Base-by-base conservation (phyloP, 2,888 invertebrate species). In the Periphyllus acericola region DNA sequence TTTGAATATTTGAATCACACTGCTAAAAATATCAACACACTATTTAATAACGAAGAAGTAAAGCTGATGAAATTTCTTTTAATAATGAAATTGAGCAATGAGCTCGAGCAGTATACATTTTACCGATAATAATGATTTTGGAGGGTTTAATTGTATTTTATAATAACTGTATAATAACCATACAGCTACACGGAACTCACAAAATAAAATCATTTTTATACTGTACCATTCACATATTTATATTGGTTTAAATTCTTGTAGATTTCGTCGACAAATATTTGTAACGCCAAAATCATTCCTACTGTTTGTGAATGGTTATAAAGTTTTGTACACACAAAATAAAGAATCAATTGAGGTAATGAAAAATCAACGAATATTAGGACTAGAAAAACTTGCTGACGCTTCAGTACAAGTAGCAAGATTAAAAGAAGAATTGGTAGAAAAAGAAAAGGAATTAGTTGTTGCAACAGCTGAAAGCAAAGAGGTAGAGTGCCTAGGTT, bases 381-480 rank as follows among this genome's bases (percentile, higher is more conserved):
- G 98, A 83, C 93, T 99, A 90, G 96, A 98, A 91, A 99, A 99
- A 92, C 93, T 99, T 80, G 96, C 98, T 87, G 99, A 99, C 92
- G 99, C 99, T 3, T 97, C 98, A 0, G 95, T 96, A 91, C 97
- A 98, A 0, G 98, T 99, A 1, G 96, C 97, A 92, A 94, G 97
- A 83, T 92, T 99, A 86, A 98, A 98, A 90, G 95, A 96, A 91
- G 97, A 98, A 91, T 93, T 99, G 89, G 98, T 96, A 5, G 95
- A 96, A 1, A 99, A 98, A 96, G 99, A 99, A 92, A 95, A 96
- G 91, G 98, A 99, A 91, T 93, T 99, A 89, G 97, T 96, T 0
- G 97, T 97, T 91, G 98, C 98, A 0, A 98, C 96, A 91, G 94
- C 94, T 68, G 97, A 97, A 82, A 74, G 85, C 78, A 68, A 21